phyloP scores from a whole-genome alignment of 2,797 vertebrate species.

The Pseudomugil gertrudae region DNA sequence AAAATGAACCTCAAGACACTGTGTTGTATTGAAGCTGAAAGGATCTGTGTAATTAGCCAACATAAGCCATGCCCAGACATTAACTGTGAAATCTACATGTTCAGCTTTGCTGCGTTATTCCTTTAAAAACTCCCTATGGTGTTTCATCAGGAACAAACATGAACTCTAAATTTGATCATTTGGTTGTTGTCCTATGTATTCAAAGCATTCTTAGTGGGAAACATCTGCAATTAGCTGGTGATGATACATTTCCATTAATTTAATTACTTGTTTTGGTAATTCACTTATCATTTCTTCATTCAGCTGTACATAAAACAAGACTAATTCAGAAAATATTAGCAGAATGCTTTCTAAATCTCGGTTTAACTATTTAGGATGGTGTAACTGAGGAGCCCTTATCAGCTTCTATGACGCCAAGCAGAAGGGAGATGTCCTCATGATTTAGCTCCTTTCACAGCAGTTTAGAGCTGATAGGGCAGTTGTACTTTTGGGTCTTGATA shows the following conservation, averaged over 20 bases:
- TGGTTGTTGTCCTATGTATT: constrained; percentile 59
- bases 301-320: constrained; percentile 25
- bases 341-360: constrained; percentile 20
- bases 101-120: constrained; percentile 51
- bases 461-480: constrained; percentile 54
- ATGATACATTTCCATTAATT: constrained; percentile 61
- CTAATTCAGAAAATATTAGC: constrained; percentile 26
- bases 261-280: constrained; percentile 60
- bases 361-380: not conserved
- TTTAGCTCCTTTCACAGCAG: constrained; percentile 50
- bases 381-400: constrained; percentile 35
- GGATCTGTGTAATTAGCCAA: constrained; percentile 64
- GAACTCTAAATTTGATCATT: constrained; percentile 66
- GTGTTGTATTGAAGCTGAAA: constrained; percentile 62
- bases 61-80: constrained; percentile 52
- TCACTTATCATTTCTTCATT: constrained; percentile 24
- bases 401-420: constrained; percentile 26
- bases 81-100: constrained; percentile 62
- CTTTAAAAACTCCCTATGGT: constrained; percentile 53
- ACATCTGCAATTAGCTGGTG: constrained; percentile 55
- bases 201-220: constrained; percentile 51
- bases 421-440: constrained; percentile 46
- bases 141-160: constrained; percentile 57
- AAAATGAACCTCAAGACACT: constrained; percentile 62
- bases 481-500: constrained; percentile 65